phyloP scores from a whole-genome alignment of 2,888 invertebrate species.

The Acanthacorydalis orientalis region DNA sequence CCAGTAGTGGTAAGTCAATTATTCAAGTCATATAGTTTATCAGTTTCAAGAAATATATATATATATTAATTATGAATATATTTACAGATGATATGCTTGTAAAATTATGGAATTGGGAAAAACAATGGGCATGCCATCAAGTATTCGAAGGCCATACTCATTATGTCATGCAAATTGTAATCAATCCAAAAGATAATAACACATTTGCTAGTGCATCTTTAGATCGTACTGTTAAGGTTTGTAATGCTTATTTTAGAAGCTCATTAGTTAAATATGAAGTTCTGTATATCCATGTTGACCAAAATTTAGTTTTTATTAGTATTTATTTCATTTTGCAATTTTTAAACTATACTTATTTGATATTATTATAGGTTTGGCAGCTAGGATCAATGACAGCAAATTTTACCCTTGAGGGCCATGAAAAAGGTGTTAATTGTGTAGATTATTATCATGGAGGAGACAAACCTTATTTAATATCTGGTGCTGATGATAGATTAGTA shows the following conservation, averaged over 20 bases:
- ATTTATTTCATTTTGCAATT: background rate
- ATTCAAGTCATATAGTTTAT: background rate
- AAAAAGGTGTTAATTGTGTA: slow-evolving; percentile 97
- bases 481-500: slow-evolving; percentile 92
- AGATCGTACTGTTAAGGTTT: slow-evolving; percentile 87
- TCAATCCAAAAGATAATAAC: slow-evolving; percentile 99
- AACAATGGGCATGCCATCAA: slow-evolving; percentile 94
- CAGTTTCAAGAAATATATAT: background rate
- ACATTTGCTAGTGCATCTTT: slow-evolving; percentile 99
- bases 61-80: slow-evolving; percentile 1
- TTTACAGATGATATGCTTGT: slow-evolving; percentile 89
- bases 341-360: slow-evolving; percentile 5
- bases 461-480: slow-evolving; percentile 96
- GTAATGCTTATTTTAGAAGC: background rate
- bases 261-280: background rate
- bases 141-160: slow-evolving; percentile 99
- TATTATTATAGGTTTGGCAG: slow-evolving; percentile 68
- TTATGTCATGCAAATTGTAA: slow-evolving; percentile 98
- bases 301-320: background rate
- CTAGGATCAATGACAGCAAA: slow-evolving; percentile 93
- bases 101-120: slow-evolving; percentile 99
- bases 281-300: too few species aligned
- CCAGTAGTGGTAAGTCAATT: slow-evolving; percentile 70
- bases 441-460: slow-evolving; percentile 99
- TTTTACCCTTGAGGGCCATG: slow-evolving; percentile 95